Evolutionary conservation across 2,113 vertebrate genomes (phyloP).

Genomic region (Lanius ludovicianus): DNA sequence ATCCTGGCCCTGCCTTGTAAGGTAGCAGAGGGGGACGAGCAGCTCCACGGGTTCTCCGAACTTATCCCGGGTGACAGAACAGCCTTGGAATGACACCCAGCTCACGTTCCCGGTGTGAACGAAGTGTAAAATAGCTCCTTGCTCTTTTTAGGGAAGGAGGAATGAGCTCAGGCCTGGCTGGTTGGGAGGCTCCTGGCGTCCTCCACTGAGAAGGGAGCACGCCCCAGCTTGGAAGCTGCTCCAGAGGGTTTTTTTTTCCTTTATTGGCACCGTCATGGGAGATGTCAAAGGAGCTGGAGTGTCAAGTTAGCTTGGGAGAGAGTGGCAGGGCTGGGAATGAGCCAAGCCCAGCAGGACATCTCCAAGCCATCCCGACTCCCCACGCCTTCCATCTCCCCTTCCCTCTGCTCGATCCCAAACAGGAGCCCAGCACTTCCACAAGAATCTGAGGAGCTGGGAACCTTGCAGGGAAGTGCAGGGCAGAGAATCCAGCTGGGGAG

Average conservation of each 20-base stretch:
- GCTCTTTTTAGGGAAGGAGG: slow-evolving; percentile 53
- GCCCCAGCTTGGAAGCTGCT: background rate
- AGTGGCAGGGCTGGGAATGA: background rate
- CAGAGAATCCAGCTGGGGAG: background rate
- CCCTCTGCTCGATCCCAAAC: background rate
- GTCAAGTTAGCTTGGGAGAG: background rate
- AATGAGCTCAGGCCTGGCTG: background rate
- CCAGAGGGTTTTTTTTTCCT: background rate
- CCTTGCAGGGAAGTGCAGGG: background rate
- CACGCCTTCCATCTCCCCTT: background rate
- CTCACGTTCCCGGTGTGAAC: slow-evolving; percentile 3
- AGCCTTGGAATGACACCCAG: slow-evolving; percentile 36
- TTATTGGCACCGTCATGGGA: background rate
- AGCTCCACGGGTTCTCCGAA: background rate
- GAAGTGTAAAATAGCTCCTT: slow-evolving; percentile 52
- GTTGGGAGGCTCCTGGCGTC: background rate
- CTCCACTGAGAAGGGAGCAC: background rate
- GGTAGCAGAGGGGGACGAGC: background rate
- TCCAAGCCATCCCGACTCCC: background rate
- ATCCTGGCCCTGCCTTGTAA: slow-evolving; percentile 38
- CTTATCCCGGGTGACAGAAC: slow-evolving; percentile 16
- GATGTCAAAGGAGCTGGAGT: background rate
- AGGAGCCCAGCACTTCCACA: background rate
- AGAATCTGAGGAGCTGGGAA: background rate
- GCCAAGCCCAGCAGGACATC: background rate